Base-by-base conservation (phyloP, 2,113 vertebrate genomes). In the Mesocricetus auratus region DNA sequence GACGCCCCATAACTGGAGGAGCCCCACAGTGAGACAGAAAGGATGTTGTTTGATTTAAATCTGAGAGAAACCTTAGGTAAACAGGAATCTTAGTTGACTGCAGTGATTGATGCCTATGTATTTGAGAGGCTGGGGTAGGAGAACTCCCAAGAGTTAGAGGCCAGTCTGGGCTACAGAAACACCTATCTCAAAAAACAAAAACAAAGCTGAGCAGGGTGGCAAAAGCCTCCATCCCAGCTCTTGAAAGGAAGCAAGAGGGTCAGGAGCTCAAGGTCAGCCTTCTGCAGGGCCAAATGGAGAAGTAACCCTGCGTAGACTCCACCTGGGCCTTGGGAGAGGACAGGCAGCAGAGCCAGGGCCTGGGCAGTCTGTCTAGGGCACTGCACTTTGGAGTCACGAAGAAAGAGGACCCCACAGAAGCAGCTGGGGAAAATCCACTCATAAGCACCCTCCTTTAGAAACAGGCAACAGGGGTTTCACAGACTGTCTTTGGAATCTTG, bases 351-450 rank as follows among this genome's bases (percentile, higher is more conserved):
- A 77, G 29, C 45, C 79, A 73, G 45, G 15, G 11, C 68, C 50
- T 36, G 19, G 33, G 47, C 11, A 75, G 85, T 39, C 47, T 7
- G 0, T 60, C 45, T 17, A 68, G 56, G 86, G 47, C 91, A 90
- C 24, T 64, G 16, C 1, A 3, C 29, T 87, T 85, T 66, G n/a
- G 68, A 95, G 58, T 29, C 64, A 92, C 31, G 31, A 93, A 93
- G 89, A 92, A 85, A 86, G 68, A 90, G 89, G 64, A 82, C 71
- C 42, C 73, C 5, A 62, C 13, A 95, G 36, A 94, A 60, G 31
- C 50, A 95, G 11, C 45, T 9, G 3, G 56, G 53, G 89, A 60
- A 47, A 83, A 90, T 50, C 8, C n/a, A 15, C 7, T 6, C 5
- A 74, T 58, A n/a, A 45, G 45, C 60, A 91, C 19, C 6, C 4